A percentile compares a stretch with the other conserved stretches of the same genome.
Evolutionary conservation across 2,888 invertebrate genomes (phyloP).

Genomic region (Rhingia campestris): DNA sequence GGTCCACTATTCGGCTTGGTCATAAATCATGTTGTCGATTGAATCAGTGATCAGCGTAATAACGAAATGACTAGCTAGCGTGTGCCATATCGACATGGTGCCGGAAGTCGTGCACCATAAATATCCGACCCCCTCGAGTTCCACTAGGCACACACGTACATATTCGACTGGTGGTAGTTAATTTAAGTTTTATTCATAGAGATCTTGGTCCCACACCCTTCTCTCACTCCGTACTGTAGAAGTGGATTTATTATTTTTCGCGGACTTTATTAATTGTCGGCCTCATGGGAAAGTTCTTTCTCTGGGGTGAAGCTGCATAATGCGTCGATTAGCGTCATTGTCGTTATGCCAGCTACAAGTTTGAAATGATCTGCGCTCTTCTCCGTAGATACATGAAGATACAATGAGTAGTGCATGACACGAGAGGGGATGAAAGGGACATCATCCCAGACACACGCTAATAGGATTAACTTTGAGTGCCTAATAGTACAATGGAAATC

Average conservation of each 20-base stretch:
- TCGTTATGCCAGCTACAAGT: conserved; percentile 75
- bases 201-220: conserved; percentile 42
- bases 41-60: conserved; percentile 74
- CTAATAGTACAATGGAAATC: conserved; percentile 67
- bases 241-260: conserved; percentile 66
- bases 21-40: conserved; percentile 81
- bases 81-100: conserved; percentile 74
- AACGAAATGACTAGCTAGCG: conserved; percentile 74
- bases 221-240: background rate
- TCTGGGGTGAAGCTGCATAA: conserved; percentile 75
- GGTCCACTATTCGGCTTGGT: conserved; percentile 76
- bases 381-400: conserved; percentile 8
- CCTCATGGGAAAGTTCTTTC: conserved; percentile 66
- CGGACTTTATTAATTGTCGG: conserved; percentile 73
- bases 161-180: conserved; percentile 56
- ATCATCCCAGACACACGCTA: conserved; percentile 70
- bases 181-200: conserved; percentile 72
- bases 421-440: conserved; percentile 44
- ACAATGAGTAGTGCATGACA: conserved; percentile 4
- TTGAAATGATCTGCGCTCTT: conserved; percentile 43
- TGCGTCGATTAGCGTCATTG: conserved; percentile 82
- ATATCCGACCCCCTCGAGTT: conserved; percentile 65
- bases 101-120: conserved; percentile 73
- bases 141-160: conserved; percentile 3
- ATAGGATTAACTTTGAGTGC: conserved; percentile 71